Percentiles rank a stretch among this genome's conserved stretches.
These are phyloP conservation scores for Oceanodroma leucorhoa DNA, from an alignment of 2,797 vertebrate species.

Conservation along the genomic window DNA sequence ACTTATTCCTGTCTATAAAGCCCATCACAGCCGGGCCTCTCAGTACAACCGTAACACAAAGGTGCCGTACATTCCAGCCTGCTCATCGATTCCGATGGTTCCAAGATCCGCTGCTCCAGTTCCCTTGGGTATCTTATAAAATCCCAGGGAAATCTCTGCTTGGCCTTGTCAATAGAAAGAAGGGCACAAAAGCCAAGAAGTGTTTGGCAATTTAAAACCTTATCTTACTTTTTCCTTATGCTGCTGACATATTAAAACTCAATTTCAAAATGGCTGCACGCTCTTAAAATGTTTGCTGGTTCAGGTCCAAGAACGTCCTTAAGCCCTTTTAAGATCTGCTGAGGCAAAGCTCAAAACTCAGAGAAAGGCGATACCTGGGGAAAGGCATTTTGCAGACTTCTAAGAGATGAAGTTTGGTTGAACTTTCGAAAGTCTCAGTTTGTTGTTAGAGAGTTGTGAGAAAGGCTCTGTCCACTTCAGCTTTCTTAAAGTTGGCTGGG, in stretches of 20 bases:
- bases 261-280: slow-evolving; percentile 30
- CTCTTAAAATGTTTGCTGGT: slow-evolving; percentile 32
- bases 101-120: neutral
- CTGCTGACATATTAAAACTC: slow-evolving; percentile 27
- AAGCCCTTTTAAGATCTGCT: slow-evolving; percentile 16
- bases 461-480: rapidly evolving
- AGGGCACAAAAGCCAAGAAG: neutral
- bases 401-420: rapidly evolving
- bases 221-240: neutral
- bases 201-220: neutral
- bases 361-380: neutral
- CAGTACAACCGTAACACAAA: neutral
- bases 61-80: neutral
- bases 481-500: too few relatives aligned
- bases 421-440: neutral
- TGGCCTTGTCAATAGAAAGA: neutral
- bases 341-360: neutral
- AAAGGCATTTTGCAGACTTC: neutral
- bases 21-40: neutral
- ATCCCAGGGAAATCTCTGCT: neutral
- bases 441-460: neutral
- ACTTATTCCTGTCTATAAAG: neutral
- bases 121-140: rapidly evolving
- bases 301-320: slow-evolving; percentile 12
- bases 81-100: rapidly evolving